A percentile compares a stretch with the other conserved stretches of the same genome.
Conservation (phyloP, 2,888 invertebrate genomes). For the Stratiomys singularior region DNA sequence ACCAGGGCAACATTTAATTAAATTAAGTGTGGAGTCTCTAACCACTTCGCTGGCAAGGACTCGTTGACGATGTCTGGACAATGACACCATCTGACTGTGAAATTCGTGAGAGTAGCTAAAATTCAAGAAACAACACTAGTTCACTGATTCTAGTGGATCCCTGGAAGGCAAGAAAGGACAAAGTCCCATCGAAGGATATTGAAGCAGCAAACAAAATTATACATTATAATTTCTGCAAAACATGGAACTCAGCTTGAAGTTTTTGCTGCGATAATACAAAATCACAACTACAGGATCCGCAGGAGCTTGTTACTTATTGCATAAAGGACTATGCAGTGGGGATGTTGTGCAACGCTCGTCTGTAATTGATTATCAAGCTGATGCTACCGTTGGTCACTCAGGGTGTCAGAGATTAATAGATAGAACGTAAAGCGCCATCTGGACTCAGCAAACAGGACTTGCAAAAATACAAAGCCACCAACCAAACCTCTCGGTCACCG, state of each 20-base stretch:
- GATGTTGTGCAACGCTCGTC: neutral
- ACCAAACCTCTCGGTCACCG: constrained; percentile 18
- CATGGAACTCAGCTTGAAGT: neutral
- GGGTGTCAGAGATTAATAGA: constrained; percentile 36
- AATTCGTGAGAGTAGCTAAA: neutral
- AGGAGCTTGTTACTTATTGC: neutral
- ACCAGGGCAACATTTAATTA: constrained; percentile 40
- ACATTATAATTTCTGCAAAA: neutral
- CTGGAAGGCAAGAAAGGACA: too few species aligned
- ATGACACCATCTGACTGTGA: neutral
- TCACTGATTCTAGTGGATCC: too few species aligned
- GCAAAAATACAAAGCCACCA: constrained; percentile 20
- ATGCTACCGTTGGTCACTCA: neutral
- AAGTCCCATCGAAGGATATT: neutral
- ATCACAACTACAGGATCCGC: neutral
- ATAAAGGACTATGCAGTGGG: neutral
- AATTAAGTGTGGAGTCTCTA: constrained; percentile 25
- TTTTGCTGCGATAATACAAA: neutral
- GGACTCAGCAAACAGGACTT: neutral
- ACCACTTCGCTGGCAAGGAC: neutral
- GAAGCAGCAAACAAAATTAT: neutral
- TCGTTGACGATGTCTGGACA: constrained; percentile 3
- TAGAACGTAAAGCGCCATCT: neutral
- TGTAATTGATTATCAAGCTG: constrained; percentile 37
- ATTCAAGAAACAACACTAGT: too few species aligned